These are phyloP conservation scores for Phasianus colchicus DNA, from an alignment of 2,113 vertebrate species.

Conservation along the genomic window DNA sequence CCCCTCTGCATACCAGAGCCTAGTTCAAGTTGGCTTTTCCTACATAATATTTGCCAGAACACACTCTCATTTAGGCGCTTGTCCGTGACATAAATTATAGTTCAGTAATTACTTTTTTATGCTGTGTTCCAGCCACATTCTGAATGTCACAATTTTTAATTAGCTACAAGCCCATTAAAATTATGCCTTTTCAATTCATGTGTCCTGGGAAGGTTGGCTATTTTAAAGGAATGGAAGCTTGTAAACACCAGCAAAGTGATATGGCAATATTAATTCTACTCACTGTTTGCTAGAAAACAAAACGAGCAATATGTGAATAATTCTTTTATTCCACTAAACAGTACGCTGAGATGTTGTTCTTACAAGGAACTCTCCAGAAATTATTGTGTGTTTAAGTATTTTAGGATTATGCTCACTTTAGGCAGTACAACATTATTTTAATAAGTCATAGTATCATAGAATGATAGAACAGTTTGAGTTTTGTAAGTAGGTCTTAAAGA, in stretches of 20 bases:
- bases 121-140: conserved; percentile 5
- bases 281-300: neutral
- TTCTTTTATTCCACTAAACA: conserved; percentile 25
- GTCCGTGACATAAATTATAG: neutral
- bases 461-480: too few relatives aligned
- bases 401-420: neutral
- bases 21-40: neutral
- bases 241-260: neutral
- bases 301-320: conserved; percentile 19
- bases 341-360: neutral
- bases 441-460: neutral
- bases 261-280: conserved; percentile 2
- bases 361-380: neutral
- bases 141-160: conserved; percentile 66
- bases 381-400: neutral
- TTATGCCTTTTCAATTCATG: neutral
- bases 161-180: conserved; percentile 55
- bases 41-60: neutral
- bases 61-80: neutral
- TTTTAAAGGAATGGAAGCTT: conserved; percentile 31
- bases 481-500: too few relatives aligned
- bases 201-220: neutral
- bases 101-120: conserved; percentile 45
- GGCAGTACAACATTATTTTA: neutral
- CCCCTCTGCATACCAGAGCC: neutral